Conservation (phyloP, 53 echinoderm and acorn worm species). For the Paracentrotus lividus region DNA sequence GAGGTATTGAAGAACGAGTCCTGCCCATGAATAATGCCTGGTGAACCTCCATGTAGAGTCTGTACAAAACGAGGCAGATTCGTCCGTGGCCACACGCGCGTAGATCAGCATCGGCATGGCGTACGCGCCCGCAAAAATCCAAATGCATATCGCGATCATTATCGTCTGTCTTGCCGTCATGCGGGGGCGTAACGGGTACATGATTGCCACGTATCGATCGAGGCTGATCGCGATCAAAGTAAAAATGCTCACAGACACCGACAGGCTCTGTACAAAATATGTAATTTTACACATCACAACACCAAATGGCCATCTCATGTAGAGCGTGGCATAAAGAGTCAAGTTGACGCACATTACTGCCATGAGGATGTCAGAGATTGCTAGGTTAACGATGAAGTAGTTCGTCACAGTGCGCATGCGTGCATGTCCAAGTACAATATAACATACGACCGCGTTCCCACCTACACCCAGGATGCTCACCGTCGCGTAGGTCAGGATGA, state of each 20-base stretch:
- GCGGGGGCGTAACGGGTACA: conserved; percentile 92
- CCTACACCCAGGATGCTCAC: conserved; percentile 85
- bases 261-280: conserved; percentile 83
- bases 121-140: conserved; percentile 85
- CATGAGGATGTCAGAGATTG: conserved; percentile 91
- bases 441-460: conserved; percentile 92
- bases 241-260: conserved; percentile 94
- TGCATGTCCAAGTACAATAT: conserved; percentile 91
- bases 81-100: conserved; percentile 66
- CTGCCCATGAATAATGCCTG: conserved; percentile 77
- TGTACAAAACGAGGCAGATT: conserved; percentile 80
- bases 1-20: conserved; percentile 88
- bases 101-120: conserved; percentile 89
- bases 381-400: conserved; percentile 95
- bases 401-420: conserved; percentile 98
- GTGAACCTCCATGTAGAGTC: conserved; percentile 78
- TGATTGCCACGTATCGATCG: conserved; percentile 94
- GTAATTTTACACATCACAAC: conserved; percentile 89
- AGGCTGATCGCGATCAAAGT: conserved; percentile 94
- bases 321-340: conserved; percentile 89
- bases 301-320: conserved; percentile 93
- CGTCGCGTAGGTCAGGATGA: conserved; percentile 79
- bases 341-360: conserved; percentile 91
- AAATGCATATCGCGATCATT: conserved; percentile 82
- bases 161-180: conserved; percentile 85